phyloP scores from a whole-genome alignment of 2,797 vertebrate genomes.

The Sebastes matsubarae region DNA sequence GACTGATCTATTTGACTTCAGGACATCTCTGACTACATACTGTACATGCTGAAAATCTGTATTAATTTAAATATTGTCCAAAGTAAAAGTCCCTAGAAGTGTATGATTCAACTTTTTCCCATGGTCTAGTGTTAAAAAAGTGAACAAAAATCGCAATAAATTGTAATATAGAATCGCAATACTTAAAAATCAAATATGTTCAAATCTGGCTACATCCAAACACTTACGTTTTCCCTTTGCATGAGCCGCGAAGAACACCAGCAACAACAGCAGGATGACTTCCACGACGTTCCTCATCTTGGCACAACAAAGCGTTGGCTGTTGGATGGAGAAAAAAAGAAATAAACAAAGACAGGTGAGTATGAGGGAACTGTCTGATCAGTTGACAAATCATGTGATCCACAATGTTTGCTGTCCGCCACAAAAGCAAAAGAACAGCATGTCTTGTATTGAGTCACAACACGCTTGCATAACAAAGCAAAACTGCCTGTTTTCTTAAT shows the following conservation, averaged over 20 bases:
- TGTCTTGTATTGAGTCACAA: slow-evolving; percentile 7
- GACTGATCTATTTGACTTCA: too few species aligned
- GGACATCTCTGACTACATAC: too few species aligned
- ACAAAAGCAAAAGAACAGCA: background rate
- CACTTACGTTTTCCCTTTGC: slow-evolving; percentile 68
- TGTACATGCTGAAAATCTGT: too few species aligned
- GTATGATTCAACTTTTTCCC: too few species aligned
- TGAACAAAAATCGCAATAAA: too few species aligned
- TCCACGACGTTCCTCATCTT: slow-evolving; percentile 61
- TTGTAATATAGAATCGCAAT: too few species aligned
- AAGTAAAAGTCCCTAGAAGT: too few species aligned
- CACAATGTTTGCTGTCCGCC: background rate
- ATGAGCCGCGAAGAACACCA: slow-evolving; percentile 34
- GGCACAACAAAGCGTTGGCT: slow-evolving; percentile 44
- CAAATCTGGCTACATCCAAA: background rate
- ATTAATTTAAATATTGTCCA: too few species aligned
- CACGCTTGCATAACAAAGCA: background rate
- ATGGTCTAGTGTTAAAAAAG: too few species aligned
- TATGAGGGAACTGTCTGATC: background rate
- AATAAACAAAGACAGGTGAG: slow-evolving; percentile 21
- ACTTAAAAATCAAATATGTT: background rate
- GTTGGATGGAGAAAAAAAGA: slow-evolving; percentile 9
- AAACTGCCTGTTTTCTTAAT: background rate
- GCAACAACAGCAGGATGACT: slow-evolving; percentile 43
- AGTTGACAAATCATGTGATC: background rate